These are phyloP conservation scores for Nicator chloris DNA, from an alignment of 2,113 vertebrate genomes.

Conservation along the genomic window DNA sequence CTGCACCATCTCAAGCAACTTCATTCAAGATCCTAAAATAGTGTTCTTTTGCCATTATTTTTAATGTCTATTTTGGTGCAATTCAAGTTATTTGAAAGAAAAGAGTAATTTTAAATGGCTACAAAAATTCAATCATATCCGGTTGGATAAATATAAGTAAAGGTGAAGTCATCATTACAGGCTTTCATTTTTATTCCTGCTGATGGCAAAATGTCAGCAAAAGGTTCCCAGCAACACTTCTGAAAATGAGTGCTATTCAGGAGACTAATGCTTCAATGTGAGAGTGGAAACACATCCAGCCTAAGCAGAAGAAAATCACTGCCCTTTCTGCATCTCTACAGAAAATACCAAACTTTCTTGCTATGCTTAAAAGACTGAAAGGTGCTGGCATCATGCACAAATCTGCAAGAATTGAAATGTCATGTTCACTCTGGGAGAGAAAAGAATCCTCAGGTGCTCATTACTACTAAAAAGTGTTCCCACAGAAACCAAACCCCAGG, in stretches of 20 bases:
- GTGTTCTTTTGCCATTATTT: background rate
- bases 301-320: slow-evolving; percentile 2
- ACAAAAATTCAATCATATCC: background rate
- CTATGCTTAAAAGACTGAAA: background rate
- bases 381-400: background rate
- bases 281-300: background rate
- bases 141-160: background rate
- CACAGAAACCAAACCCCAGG: slow-evolving; percentile 56
- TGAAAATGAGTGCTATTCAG: background rate
- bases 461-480: slow-evolving; percentile 59
- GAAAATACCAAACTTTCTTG: background rate
- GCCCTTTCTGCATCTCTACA: background rate
- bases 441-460: slow-evolving; percentile 59
- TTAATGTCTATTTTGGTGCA: background rate
- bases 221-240: background rate
- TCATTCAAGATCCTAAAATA: background rate
- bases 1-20: background rate
- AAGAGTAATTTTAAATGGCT: background rate
- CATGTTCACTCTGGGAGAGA: slow-evolving; percentile 39
- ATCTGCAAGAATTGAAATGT: slow-evolving; percentile 67
- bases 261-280: background rate
- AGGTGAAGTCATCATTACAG: background rate
- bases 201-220: slow-evolving; percentile 5
- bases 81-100: background rate
- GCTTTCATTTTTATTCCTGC: background rate